phyloP scores from a whole-genome alignment of 2,888 invertebrate species.

The Thumatha senex region DNA sequence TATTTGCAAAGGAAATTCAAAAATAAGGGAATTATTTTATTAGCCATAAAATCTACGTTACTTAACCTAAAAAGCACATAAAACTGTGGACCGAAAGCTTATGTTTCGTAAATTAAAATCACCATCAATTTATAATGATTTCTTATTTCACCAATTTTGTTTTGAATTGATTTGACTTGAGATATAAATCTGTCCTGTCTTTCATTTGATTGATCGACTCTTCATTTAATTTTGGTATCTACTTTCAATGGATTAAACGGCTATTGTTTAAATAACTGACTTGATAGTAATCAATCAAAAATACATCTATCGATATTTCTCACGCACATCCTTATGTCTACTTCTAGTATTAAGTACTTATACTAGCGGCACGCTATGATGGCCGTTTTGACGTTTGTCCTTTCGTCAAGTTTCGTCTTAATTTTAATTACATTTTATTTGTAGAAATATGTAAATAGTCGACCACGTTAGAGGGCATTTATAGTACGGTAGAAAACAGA shows the following conservation, averaged over 20 bases:
- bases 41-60: too few species aligned
- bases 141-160: slow-evolving; percentile 31
- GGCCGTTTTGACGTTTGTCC: too few species aligned
- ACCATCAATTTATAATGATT: slow-evolving; percentile 31
- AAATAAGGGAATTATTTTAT: too few species aligned
- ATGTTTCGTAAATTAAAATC: background rate
- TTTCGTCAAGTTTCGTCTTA: too few species aligned
- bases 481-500: too few species aligned
- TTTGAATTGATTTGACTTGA: slow-evolving; percentile 29
- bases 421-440: too few species aligned
- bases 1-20: too few species aligned
- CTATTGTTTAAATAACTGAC: slow-evolving; percentile 31
- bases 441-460: too few species aligned
- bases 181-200: slow-evolving; percentile 36
- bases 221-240: slow-evolving; percentile 32
- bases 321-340: slow-evolving; percentile 5
- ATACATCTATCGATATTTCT: slow-evolving; percentile 14
- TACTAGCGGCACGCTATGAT: too few species aligned
- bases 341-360: too few species aligned
- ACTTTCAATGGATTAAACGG: slow-evolving; percentile 41
- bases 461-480: too few species aligned
- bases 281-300: slow-evolving; percentile 19
- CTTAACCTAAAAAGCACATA: too few species aligned
- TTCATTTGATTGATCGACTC: slow-evolving; percentile 37
- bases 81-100: background rate